These are phyloP conservation scores for Lordiphosa clarofinis DNA, from an alignment of 1,140 invertebrate species.

Conservation along the genomic window DNA sequence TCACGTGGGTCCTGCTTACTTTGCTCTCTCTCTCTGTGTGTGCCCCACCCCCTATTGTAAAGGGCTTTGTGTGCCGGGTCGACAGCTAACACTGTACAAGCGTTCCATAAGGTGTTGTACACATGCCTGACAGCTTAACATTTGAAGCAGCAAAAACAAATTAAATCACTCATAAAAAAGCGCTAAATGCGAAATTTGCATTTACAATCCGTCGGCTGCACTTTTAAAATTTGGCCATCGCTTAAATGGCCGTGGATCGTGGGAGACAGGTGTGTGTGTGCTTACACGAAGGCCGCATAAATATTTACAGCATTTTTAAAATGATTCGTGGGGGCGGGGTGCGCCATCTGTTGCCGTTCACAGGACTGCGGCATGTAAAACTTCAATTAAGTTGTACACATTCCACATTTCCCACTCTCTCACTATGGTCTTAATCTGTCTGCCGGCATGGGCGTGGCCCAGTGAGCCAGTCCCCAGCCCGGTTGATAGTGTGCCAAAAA, in stretches of 20 bases:
- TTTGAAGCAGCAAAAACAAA: conserved; percentile 33
- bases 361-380: conserved; percentile 56
- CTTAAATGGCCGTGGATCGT: conserved; percentile 34
- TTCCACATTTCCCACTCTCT: conserved; percentile 1
- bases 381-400: conserved; percentile 72
- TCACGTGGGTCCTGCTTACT: conserved; percentile 53
- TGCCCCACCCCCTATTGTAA: conserved; percentile 23
- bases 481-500: conserved; percentile 22
- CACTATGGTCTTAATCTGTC: too few relatives aligned
- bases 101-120: too few relatives aligned
- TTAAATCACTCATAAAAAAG: conserved; percentile 61
- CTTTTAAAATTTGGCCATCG: conserved; percentile 43
- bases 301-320: conserved; percentile 72
- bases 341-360: conserved; percentile 45
- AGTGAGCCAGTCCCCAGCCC: conserved; percentile 3
- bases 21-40: conserved; percentile 30
- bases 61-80: conserved; percentile 24
- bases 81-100: too few relatives aligned
- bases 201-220: conserved; percentile 58
- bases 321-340: conserved; percentile 44
- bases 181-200: conserved; percentile 71
- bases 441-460: conserved; percentile 3
- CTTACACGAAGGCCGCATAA: conserved; percentile 54
- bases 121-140: conserved; percentile 19
- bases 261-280: conserved; percentile 39